Conservation (phyloP, 2,113 vertebrate genomes). For the Nesoenas mayeri region DNA sequence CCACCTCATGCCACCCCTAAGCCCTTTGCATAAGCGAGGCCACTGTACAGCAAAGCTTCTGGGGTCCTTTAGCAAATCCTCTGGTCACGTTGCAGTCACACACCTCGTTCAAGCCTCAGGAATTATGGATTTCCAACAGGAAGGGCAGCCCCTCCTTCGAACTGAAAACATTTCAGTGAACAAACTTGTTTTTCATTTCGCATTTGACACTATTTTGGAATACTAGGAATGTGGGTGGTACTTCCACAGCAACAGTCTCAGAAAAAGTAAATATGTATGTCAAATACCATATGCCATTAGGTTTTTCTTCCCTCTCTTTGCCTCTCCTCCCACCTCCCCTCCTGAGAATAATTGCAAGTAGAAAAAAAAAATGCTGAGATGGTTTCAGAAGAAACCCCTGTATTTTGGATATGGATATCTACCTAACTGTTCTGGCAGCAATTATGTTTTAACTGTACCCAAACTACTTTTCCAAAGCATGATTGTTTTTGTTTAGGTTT, state of each 20-base stretch:
- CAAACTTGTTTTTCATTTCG: neutral
- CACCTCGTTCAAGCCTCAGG: neutral
- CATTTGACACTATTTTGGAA: neutral
- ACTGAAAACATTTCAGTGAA: neutral
- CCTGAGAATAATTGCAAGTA: neutral
- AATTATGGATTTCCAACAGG: rapidly evolving
- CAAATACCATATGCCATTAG: neutral
- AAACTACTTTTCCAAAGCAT: neutral
- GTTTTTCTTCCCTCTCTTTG: neutral
- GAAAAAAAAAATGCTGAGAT: neutral
- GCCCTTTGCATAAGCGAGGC: neutral
- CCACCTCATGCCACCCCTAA: rapidly evolving
- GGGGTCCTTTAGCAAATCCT: neutral
- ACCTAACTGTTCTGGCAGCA: neutral
- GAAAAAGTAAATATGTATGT: neutral
- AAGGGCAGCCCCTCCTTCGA: neutral
- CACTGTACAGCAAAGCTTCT: neutral
- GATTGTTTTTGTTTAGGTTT: neutral
- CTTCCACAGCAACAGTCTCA: neutral
- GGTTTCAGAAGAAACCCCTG: neutral
- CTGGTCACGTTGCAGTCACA: neutral
- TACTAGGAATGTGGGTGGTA: neutral
- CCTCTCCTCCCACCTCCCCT: rapidly evolving
- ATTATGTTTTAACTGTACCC: neutral
- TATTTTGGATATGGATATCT: neutral